phyloP scores from a whole-genome alignment of 2,797 vertebrate genomes.

The Helicolenus hilgendorfi region DNA sequence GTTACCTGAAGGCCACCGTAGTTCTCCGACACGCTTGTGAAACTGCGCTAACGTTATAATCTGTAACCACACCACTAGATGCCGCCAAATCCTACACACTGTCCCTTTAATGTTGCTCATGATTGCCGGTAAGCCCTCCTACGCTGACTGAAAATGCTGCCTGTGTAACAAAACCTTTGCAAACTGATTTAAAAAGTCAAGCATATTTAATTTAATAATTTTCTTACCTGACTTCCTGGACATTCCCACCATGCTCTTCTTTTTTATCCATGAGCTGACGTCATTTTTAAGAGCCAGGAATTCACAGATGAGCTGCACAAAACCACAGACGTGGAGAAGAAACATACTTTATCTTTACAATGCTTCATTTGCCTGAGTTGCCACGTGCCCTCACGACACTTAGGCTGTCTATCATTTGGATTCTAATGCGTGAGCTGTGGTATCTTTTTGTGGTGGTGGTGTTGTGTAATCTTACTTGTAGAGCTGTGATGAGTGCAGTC shows the following conservation, averaged over 20 bases:
- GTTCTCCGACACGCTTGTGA: accelerated
- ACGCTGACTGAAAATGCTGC: not conserved
- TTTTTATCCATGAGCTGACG: slow-evolving; percentile 96
- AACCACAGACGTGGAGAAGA: not conserved
- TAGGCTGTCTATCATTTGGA: too few species aligned
- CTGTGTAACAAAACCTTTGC: not conserved
- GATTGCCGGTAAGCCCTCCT: not conserved
- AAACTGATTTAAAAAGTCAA: not conserved
- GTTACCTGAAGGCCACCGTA: accelerated
- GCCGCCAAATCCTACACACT: too few species aligned
- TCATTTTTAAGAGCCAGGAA: slow-evolving; percentile 98
- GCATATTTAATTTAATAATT: not conserved
- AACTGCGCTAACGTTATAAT: accelerated
- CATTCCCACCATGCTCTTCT: slow-evolving; percentile 96
- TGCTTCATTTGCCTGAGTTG: not conserved
- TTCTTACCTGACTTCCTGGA: slow-evolving; percentile 95
- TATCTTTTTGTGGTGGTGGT: not conserved
- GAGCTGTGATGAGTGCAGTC: slow-evolving; percentile 95
- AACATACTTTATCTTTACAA: not conserved
- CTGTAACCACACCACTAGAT: too few species aligned
- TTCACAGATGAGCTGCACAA: slow-evolving; percentile 95
- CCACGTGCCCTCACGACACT: not conserved
- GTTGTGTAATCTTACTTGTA: slow-evolving; percentile 91
- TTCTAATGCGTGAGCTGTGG: too few species aligned
- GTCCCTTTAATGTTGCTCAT: not conserved